Base-by-base conservation (phyloP, 2,797 vertebrate genomes). In the Taenioides sp. region DNA sequence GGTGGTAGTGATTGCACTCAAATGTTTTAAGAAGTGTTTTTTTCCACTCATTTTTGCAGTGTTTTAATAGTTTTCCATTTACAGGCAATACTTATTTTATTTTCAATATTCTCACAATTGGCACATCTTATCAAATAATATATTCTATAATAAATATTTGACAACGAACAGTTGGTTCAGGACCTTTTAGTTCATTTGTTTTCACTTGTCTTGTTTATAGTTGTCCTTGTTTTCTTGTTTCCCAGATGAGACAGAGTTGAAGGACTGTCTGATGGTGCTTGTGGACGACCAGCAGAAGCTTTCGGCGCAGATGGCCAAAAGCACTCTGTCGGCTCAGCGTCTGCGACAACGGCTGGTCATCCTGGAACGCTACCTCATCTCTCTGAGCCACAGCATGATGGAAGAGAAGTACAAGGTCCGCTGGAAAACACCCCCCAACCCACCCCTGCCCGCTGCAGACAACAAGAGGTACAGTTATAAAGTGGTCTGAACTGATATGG, bases 291-390 rank as follows among this genome's bases (percentile, higher is more conserved):
- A 99, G 84, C 98, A 98, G 83, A 88, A 94, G 65, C 93, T 99
- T 67, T 95, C 96, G 0, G 89, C 90, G 12, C 95, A 95, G 80
- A 96, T 96, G 62, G 96, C 98, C 64, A 97, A 96, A 31, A 98
- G 94, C 80, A 96, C 97, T 1, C 93, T 99, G 57, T 99, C 98
- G 0, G 96, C 96, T 16, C 89, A 95, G 72, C 95, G 97, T 7
- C 93, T 99, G 11, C 95, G 97, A 71, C 98, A 97, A 92, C 95
- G 98, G 49, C 94, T 99, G 11, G 93, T 97, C 77, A 96, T 99
- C 84, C 91, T 99, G 88, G 98, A 99, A 77, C 95, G 98, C 16
- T 99, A 98, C 73, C 96, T 98, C 87, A 97, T 99, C 89, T 98
- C 98, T 11, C 91, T 99, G 75, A 98, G 95, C 84, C 95, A 98